These are phyloP conservation scores for Ctenicera cuprea DNA, from an alignment of 2,888 invertebrate genomes.

Conservation along the genomic window DNA sequence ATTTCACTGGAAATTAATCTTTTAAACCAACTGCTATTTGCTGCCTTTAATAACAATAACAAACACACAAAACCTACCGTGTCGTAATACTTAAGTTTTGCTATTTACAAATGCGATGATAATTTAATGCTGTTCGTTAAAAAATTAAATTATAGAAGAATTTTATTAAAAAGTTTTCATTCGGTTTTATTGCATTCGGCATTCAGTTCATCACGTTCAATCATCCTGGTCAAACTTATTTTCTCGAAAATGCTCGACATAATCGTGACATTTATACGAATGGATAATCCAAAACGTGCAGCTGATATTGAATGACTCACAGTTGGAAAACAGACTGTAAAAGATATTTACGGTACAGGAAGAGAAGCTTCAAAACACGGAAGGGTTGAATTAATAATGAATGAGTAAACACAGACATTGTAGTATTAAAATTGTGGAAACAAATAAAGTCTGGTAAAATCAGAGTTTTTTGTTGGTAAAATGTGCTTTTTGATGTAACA, in stretches of 20 bases:
- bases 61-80: neutral
- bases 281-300: conserved; percentile 15
- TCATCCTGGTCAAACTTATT: conserved; percentile 26
- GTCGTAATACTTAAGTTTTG: too few species aligned
- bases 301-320: neutral
- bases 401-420: too few species aligned
- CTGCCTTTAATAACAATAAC: neutral
- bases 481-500: too few species aligned
- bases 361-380: neutral
- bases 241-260: conserved; percentile 11
- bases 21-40: neutral
- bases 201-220: conserved; percentile 19
- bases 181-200: neutral
- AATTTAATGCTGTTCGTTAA: too few species aligned
- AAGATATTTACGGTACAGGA: neutral
- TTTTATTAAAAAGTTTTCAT: too few species aligned
- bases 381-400: neutral
- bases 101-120: too few species aligned
- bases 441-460: too few species aligned
- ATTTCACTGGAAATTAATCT: conserved; percentile 15
- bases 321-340: neutral
- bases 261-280: conserved; percentile 24
- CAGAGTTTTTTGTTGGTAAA: too few species aligned
- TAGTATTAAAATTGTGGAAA: too few species aligned
- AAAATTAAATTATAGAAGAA: too few species aligned